These are phyloP conservation scores for Ceyx margarethae DNA, from an alignment of 2,113 vertebrate species.

Conservation along the genomic window DNA sequence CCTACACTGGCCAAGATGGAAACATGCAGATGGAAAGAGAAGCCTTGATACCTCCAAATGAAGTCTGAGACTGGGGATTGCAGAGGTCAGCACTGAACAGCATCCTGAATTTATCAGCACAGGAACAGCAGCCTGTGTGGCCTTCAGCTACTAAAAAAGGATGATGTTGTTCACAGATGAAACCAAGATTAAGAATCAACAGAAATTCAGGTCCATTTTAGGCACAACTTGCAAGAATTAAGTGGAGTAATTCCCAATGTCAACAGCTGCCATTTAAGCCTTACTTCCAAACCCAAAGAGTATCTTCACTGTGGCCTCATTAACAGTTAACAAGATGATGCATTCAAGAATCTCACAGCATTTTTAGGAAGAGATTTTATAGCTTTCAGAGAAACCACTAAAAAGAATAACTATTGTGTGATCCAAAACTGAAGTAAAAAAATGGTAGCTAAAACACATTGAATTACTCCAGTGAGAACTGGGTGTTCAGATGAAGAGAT, in stretches of 20 bases:
- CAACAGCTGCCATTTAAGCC: neutral
- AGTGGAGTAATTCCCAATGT: neutral
- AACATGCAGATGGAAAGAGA: neutral
- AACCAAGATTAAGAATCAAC: neutral
- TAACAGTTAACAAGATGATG: neutral
- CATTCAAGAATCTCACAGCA: neutral
- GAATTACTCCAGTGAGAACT: neutral
- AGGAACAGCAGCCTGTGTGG: neutral
- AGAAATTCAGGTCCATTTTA: neutral
- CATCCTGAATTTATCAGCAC: neutral
- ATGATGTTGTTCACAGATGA: neutral
- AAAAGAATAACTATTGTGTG: neutral
- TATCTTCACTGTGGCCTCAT: neutral
- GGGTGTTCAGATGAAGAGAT: constrained; percentile 23
- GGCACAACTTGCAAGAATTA: neutral
- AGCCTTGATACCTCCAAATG: neutral
- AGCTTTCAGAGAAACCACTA: neutral
- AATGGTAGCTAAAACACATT: neutral
- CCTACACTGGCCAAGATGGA: neutral
- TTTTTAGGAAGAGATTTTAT: neutral
- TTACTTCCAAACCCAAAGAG: neutral
- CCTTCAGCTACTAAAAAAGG: neutral
- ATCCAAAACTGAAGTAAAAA: neutral
- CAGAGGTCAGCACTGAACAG: neutral
- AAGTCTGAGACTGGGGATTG: neutral